Evolutionary conservation across 2,113 vertebrate genomes (phyloP).

Genomic region (Peromyscus polionotus): DNA sequence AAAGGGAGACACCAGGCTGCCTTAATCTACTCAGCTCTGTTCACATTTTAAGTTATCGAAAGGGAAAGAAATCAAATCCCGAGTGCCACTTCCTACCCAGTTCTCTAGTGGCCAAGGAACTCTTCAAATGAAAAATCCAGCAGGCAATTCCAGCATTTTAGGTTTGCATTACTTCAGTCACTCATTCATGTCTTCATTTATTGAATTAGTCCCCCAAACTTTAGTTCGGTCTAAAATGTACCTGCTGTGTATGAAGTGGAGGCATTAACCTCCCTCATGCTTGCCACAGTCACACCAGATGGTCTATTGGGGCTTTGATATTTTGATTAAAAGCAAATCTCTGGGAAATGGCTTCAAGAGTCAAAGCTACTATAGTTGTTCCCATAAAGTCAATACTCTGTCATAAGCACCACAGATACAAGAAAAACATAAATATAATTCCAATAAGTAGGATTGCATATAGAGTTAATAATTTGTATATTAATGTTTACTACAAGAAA

Average conservation of each 20-base stretch:
- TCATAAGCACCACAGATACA: background rate
- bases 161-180: background rate
- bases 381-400: background rate
- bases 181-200: background rate
- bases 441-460: background rate
- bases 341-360: background rate
- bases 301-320: background rate
- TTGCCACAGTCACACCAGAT: background rate
- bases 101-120: background rate
- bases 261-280: background rate
- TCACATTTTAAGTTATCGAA: slow-evolving; percentile 22
- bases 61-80: background rate
- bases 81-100: background rate
- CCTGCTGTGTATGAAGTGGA: background rate
- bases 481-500: background rate
- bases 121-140: background rate
- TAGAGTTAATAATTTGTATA: background rate
- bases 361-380: background rate
- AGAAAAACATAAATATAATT: background rate
- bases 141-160: background rate
- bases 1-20: background rate
- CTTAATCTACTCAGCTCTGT: background rate
- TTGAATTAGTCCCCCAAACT: background rate
- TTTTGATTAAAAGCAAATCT: background rate
- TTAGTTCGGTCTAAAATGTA: background rate